phyloP scores from a whole-genome alignment of 2,888 invertebrate genomes.

The Caenorhabditis sp. region DNA sequence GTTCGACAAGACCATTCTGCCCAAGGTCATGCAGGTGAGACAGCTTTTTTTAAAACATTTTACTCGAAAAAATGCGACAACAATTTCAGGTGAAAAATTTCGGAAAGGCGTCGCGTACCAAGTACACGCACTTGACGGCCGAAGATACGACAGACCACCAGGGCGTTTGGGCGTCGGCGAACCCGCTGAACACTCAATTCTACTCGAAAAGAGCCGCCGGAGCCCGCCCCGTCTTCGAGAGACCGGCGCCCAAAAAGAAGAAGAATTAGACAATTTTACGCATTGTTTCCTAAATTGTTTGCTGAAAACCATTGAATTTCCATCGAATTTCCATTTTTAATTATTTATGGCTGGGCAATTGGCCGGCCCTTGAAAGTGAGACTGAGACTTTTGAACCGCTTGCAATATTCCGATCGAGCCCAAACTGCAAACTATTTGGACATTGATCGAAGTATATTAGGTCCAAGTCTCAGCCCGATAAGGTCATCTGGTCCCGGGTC shows the following conservation, averaged over 20 bases:
- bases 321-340: no score
- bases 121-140: constrained; percentile 98
- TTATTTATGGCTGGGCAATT: no score
- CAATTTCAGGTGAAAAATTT: constrained; percentile 91
- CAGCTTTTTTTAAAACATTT: not conserved
- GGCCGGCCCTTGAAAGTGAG: no score
- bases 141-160: constrained; percentile 92
- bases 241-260: constrained; percentile 85
- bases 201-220: constrained; percentile 90
- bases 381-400: no score
- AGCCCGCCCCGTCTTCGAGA: constrained; percentile 92
- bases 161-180: constrained; percentile 96
- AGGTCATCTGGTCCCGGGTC: no score
- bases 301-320: no score
- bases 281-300: no score
- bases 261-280: no score
- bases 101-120: constrained; percentile 96
- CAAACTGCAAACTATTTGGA: no score
- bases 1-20: constrained; percentile 97
- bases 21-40: constrained; percentile 95
- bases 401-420: no score
- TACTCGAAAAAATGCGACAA: not conserved
- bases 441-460: no score
- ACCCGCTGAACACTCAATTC: constrained; percentile 90
- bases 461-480: no score